Evolutionary conservation across 2,888 invertebrate genomes (phyloP).

Genomic region (Epinotia nisella): DNA sequence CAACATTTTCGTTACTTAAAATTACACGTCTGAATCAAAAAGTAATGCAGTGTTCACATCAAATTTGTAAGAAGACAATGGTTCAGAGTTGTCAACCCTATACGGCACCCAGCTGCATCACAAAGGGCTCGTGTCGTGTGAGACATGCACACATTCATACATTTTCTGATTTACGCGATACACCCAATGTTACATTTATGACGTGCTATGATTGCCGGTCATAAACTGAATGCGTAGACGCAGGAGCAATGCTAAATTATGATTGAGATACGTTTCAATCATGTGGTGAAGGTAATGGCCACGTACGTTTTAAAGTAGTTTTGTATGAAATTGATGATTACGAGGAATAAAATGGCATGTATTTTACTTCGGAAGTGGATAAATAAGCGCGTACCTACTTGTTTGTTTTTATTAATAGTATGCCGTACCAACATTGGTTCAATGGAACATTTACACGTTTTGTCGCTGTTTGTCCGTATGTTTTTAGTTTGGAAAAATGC

Average conservation of each 20-base stretch:
- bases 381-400: not conserved
- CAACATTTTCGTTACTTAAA: no score
- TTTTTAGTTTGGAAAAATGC: no score
- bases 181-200: slow-evolving; percentile 38
- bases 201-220: slow-evolving; percentile 35
- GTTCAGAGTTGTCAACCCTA: slow-evolving; percentile 26
- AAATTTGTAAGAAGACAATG: not conserved
- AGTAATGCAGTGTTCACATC: not conserved
- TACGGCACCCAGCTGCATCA: not conserved
- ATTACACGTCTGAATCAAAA: no score
- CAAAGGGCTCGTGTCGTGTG: slow-evolving; percentile 28
- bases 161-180: slow-evolving; percentile 31
- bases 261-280: slow-evolving; percentile 37
- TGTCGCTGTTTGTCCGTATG: no score
- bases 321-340: not conserved
- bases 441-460: no score
- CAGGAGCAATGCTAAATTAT: slow-evolving; percentile 27
- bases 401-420: not conserved
- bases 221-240: slow-evolving; percentile 28
- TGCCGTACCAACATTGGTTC: no score
- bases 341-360: not conserved
- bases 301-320: slow-evolving; percentile 6
- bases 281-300: slow-evolving; percentile 17
- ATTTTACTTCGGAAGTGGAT: not conserved
- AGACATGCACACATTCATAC: slow-evolving; percentile 19